Percentiles rank a stretch among this genome's conserved stretches.
These are phyloP conservation scores for Falcunculus frontatus DNA, from an alignment of 2,113 vertebrate species.

Conservation along the genomic window DNA sequence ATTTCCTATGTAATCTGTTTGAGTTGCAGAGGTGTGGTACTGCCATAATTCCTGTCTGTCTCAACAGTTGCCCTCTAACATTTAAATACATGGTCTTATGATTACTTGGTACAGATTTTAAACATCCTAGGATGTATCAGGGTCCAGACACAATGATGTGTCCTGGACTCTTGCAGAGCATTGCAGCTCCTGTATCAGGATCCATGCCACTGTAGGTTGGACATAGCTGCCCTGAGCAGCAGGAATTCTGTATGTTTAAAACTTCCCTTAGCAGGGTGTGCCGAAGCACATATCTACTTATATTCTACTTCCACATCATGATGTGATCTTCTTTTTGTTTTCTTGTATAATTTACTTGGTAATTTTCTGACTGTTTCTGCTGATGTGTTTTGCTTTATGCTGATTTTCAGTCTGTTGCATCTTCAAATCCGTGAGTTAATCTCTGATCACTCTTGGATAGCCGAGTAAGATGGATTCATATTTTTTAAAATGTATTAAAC, in stretches of 20 bases:
- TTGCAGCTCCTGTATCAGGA: not conserved
- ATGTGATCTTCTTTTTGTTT: not conserved
- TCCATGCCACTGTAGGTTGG: not conserved
- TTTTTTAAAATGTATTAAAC: not conserved
- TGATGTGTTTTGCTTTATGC: not conserved
- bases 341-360: not conserved
- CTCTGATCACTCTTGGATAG: not conserved
- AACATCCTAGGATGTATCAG: not conserved
- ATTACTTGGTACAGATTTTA: not conserved
- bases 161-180: not conserved
- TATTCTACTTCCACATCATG: not conserved
- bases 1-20: not conserved
- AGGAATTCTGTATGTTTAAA: not conserved
- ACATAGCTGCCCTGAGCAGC: not conserved
- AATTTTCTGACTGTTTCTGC: not conserved
- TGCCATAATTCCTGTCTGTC: not conserved
- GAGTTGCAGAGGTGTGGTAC: not conserved
- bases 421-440: not conserved
- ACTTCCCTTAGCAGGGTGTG: not conserved
- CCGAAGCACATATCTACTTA: accelerated
- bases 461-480: not conserved
- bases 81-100: not conserved
- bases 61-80: not conserved
- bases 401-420: not conserved
- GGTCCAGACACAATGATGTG: not conserved